Percentiles rank a stretch among this genome's conserved stretches.
Conservation (phyloP, 2,797 vertebrate genomes). For the Threskiornis aethiopicus region DNA sequence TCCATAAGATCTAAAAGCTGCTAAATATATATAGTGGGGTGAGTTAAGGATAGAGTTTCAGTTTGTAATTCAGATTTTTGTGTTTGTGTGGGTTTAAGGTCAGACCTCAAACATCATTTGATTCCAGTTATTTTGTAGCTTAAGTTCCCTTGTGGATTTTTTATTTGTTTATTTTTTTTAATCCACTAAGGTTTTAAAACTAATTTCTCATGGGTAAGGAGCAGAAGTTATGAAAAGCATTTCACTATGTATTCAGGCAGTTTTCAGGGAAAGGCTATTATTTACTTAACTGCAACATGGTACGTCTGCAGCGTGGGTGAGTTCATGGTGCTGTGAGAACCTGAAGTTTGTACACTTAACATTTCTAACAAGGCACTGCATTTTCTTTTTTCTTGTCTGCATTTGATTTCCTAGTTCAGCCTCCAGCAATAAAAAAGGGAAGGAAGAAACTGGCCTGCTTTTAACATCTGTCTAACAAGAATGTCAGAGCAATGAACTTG, state of each 20-base stretch:
- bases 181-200: neutral
- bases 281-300: neutral
- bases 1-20: neutral
- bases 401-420: neutral
- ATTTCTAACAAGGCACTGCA: neutral
- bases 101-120: neutral
- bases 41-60: conserved; percentile 16
- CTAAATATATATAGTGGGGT: neutral
- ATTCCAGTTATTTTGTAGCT: conserved; percentile 26
- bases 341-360: neutral
- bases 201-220: conserved; percentile 33
- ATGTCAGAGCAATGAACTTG: neutral
- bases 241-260: neutral
- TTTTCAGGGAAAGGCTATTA: neutral
- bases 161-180: conserved; percentile 28
- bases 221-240: conserved; percentile 20
- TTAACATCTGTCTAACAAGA: neutral
- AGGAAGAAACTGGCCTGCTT: neutral
- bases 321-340: neutral
- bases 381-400: neutral
- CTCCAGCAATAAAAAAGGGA: neutral
- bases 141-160: neutral
- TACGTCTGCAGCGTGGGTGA: neutral
- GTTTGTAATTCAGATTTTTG: neutral
- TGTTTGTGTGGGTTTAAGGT: neutral